A percentile compares a stretch with the other conserved stretches of the same genome.
These are phyloP conservation scores for Dasypogon diadema DNA, from an alignment of 2,888 invertebrate species.

Conservation along the genomic window DNA sequence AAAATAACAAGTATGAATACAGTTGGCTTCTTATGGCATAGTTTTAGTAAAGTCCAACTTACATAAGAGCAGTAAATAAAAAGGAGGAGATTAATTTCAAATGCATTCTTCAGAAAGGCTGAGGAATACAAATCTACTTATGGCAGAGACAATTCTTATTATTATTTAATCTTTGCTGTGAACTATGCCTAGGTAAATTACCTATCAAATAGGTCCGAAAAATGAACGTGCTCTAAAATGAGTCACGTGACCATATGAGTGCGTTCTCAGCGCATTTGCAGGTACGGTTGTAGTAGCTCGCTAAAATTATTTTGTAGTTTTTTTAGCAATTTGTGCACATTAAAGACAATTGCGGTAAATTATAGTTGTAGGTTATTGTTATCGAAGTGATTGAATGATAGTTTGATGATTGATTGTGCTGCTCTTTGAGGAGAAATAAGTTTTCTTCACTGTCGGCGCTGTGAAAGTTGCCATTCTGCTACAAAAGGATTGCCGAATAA, in stretches of 20 bases:
- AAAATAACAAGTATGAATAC: no score
- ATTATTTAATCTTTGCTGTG: no score
- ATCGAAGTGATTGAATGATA: conserved; percentile 5
- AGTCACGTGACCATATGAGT: conserved; percentile 62
- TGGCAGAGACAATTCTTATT: no score
- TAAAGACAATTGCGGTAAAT: conserved; percentile 49
- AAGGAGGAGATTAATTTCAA: no score
- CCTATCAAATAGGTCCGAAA: no score
- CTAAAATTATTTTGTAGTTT: conserved; percentile 53
- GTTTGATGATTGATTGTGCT: conserved; percentile 19
- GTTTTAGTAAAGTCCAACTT: no score
- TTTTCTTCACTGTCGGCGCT: conserved; percentile 38
- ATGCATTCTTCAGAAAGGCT: no score
- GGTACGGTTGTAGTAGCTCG: conserved; percentile 59
- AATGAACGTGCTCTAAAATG: conserved; percentile 24
- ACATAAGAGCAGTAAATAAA: no score
- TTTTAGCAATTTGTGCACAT: conserved; percentile 52
- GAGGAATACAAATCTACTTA: no score
- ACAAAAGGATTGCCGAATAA: conserved; percentile 40
- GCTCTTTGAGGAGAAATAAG: not conserved
- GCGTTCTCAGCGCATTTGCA: conserved; percentile 66
- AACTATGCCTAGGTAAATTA: no score
- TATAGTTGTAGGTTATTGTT: conserved; percentile 25
- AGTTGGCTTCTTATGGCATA: no score
- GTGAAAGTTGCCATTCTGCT: conserved; percentile 39